Base-by-base conservation (phyloP, 1,140 invertebrate genomes). In the Euwallacea fornicatus region DNA sequence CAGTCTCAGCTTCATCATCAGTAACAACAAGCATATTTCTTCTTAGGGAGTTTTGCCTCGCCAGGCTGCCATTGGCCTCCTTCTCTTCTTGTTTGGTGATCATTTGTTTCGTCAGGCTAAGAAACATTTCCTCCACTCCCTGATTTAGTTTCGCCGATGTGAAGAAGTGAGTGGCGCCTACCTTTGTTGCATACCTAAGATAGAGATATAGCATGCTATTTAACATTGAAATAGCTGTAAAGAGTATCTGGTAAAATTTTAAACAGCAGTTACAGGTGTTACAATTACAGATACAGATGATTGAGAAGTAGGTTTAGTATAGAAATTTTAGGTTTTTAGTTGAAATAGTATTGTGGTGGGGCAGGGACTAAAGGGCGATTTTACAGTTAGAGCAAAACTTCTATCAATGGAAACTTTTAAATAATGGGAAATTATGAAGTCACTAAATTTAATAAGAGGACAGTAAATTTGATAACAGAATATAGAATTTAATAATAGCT, bases 141-240 rank as follows among this genome's bases (percentile, higher is more conserved):
- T 91, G 86, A 81, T 98, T 98, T 21, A 91, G 81, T 84, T 99
- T 99, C 0, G 98, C 98, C 33, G 97, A 98, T 11, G 96, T 97
- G 75, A 96, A 91, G 83, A 91, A 95, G 83, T 98, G 97, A 71
- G 89, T 88, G n/a, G 97, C 97, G 50, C 94, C 95, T 8, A 98
- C 97, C 76, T 93, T 92, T 67, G 87, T 86, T 8, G 97, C 92
- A 84, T 97, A 98, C 47, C 94, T 96, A 74, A 73, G 76, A 75
- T 46, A 56, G 70, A 53, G 47, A 11, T 10, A 11, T 6, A 50
- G 47, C 13, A 50, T 11, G 47, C 1, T 11, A 50, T 50, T 59
- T 16, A 59, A 59, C 13, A 59, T 16, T 59, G 21, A 10, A 59
- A 46, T 33, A 65, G n/a, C 47, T n/a, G 15, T n/a, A 54, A 53